A percentile compares a stretch with the other conserved stretches of the same genome.
Conservation (phyloP, 92 coral and sea anemone species). For the Porites cylindrica region DNA sequence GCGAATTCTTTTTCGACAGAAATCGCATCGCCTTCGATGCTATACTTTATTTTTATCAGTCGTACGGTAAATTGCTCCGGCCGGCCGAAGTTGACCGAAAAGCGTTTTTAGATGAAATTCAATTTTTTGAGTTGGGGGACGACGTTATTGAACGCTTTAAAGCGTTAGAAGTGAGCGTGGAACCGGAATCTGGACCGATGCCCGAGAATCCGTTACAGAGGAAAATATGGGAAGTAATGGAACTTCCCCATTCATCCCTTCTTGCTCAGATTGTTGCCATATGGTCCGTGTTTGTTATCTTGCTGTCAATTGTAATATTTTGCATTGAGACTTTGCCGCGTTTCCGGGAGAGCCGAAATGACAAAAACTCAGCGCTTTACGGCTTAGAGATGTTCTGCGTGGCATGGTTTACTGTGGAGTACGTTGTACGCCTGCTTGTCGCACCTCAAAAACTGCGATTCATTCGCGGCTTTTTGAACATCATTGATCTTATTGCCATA, state of each 20-base stretch:
- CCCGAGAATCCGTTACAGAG: constrained; percentile 70
- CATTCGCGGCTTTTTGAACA: constrained; percentile 75
- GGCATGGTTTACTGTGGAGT: constrained; percentile 89
- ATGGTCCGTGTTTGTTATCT: constrained; percentile 86
- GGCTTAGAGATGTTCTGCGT: constrained; percentile 87
- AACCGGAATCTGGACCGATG: constrained; percentile 47
- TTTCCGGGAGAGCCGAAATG: constrained; percentile 71
- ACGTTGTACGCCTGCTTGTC: constrained; percentile 73
- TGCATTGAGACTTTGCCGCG: constrained; percentile 92
- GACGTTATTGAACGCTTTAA: constrained; percentile 71
- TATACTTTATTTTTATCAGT: constrained; percentile 94
- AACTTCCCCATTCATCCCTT: constrained; percentile 76
- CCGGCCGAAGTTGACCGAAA: constrained; percentile 87
- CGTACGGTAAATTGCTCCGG: constrained; percentile 89
- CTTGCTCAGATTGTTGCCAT: constrained; percentile 80
- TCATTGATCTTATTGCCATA: constrained; percentile 86
- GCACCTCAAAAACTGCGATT: constrained; percentile 82
- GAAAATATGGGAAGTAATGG: constrained; percentile 83
- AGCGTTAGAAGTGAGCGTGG: constrained; percentile 45
- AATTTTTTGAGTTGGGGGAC: constrained; percentile 90
- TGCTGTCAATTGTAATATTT: constrained; percentile 87
- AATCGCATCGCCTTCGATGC: constrained; percentile 95
- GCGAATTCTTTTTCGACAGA: constrained; percentile 93
- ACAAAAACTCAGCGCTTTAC: constrained; percentile 70
- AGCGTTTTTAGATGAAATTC: constrained; percentile 84